Evolutionary conservation across 2,888 invertebrate genomes (phyloP).

Genomic region (Drosophila mulleri): DNA sequence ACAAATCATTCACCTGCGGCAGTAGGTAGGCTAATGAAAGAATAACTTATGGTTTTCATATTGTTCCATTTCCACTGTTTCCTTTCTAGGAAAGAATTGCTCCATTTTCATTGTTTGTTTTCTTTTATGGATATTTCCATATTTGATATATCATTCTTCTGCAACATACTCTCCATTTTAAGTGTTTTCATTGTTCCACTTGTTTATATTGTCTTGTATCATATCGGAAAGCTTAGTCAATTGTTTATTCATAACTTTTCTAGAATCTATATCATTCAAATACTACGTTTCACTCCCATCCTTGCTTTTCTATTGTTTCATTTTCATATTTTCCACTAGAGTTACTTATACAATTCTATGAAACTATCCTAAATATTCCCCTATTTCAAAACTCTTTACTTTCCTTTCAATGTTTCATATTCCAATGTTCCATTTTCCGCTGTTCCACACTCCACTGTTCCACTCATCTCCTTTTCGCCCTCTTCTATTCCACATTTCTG

Average conservation of each 20-base stretch:
- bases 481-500: not conserved
- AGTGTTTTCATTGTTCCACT: not conserved
- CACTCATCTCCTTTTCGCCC: no score
- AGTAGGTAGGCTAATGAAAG: constrained; percentile 5
- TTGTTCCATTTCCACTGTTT: constrained; percentile 7
- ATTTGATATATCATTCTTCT: not conserved
- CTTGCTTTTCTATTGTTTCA: not conserved
- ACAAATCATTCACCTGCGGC: constrained; percentile 45
- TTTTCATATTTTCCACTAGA: not conserved
- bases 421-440: not conserved
- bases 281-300: not conserved
- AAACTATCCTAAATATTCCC: not conserved
- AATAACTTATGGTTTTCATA: constrained; percentile 4
- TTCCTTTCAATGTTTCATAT: not conserved
- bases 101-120: not conserved
- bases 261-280: no score
- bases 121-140: not conserved
- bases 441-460: not conserved
- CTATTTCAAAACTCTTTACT: no score
- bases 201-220: not conserved
- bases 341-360: not conserved
- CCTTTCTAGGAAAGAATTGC: not conserved
- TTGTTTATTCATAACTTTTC: not conserved
- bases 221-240: not conserved
- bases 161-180: not conserved